Conservation (phyloP, 1,140 invertebrate species). For the Drosophila erecta region DNA sequence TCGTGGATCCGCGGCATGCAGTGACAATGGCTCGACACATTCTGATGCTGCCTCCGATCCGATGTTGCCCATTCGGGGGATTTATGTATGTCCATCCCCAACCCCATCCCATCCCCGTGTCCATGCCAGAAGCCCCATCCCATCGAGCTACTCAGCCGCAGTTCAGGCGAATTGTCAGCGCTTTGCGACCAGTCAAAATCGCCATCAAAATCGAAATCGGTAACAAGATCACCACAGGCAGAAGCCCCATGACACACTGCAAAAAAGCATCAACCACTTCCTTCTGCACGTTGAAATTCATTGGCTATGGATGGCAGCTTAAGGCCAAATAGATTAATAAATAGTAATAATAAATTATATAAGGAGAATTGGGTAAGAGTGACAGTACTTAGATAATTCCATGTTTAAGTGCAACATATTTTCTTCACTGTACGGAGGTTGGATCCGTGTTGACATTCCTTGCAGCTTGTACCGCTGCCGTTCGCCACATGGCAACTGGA, state of each 20-base stretch:
- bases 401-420: neutral
- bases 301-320: too few relatives aligned
- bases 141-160: conserved; percentile 23
- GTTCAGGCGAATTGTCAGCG: conserved; percentile 80
- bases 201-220: conserved; percentile 81
- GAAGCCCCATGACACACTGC: conserved; percentile 40
- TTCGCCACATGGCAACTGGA: conserved; percentile 22
- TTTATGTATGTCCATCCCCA: conserved; percentile 54
- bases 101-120: neutral
- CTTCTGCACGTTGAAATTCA: too few relatives aligned
- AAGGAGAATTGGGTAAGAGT: too few relatives aligned
- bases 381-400: too few relatives aligned
- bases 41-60: conserved; percentile 41
- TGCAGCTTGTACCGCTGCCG: conserved; percentile 38
- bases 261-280: neutral
- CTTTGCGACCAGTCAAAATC: conserved; percentile 75
- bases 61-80: conserved; percentile 39
- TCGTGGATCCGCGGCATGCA: conserved; percentile 70
- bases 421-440: conserved; percentile 4
- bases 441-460: conserved; percentile 59
- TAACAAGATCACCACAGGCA: conserved; percentile 72
- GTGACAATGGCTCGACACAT: conserved; percentile 76
- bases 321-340: too few relatives aligned
- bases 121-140: neutral
- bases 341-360: too few relatives aligned